Conservation (phyloP, 2,113 vertebrate species). For the Paradoxurus hermaphroditus region DNA sequence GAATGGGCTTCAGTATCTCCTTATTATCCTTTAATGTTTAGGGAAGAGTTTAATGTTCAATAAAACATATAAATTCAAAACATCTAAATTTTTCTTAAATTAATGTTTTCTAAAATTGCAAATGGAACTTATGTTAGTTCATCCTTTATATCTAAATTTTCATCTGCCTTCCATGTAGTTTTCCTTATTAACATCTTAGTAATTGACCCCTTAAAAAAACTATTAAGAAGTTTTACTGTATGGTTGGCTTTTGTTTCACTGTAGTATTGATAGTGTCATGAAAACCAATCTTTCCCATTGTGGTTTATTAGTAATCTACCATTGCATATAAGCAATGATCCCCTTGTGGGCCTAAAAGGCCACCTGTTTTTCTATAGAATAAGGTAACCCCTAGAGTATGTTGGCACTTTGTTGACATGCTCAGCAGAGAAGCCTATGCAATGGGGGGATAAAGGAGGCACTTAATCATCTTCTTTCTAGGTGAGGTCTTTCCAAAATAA, state of each 20-base stretch:
- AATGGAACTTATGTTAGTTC: not conserved
- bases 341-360: not conserved
- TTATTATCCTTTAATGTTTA: not conserved
- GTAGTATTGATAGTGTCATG: not conserved
- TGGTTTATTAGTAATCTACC: not conserved
- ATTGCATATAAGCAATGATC: not conserved
- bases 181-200: not conserved
- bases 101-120: slow-evolving; percentile 19
- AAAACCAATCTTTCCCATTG: not conserved
- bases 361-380: not conserved
- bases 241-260: not conserved
- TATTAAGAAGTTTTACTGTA: not conserved
- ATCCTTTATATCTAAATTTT: not conserved
- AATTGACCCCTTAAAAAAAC: not conserved
- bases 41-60: not conserved
- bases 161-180: not conserved
- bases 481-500: slow-evolving; percentile 40
- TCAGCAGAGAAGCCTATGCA: slow-evolving; percentile 39
- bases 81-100: slow-evolving; percentile 5
- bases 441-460: slow-evolving; percentile 31
- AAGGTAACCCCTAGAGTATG: not conserved
- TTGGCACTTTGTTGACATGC: slow-evolving; percentile 40
- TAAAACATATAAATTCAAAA: not conserved
- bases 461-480: slow-evolving; percentile 42
- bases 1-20: not conserved